phyloP scores from a whole-genome alignment of 2,113 vertebrate species.

The Budorcas taxicolor region DNA sequence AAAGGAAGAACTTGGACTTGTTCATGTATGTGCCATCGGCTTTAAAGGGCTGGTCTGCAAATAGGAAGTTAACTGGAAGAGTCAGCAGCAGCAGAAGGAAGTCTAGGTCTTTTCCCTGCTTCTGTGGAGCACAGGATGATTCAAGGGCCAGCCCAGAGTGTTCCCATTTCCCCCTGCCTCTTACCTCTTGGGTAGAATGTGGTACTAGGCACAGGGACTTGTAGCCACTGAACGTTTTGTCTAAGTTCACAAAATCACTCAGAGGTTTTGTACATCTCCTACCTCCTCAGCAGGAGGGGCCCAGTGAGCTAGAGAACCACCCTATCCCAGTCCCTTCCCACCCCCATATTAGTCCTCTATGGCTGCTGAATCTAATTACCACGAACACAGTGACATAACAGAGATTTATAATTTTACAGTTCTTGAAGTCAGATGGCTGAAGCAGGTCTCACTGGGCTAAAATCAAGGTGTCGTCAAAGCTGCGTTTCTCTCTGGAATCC shows the following conservation, averaged over 20 bases:
- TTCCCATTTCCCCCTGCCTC: not conserved
- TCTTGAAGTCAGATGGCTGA: not conserved
- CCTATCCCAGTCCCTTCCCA: not conserved
- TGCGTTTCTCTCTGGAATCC: not conserved
- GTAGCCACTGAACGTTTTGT: not conserved
- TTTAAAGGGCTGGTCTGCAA: not conserved
- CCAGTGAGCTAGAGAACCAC: not conserved
- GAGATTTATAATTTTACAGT: not conserved
- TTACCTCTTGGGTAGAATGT: not conserved
- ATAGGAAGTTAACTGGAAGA: not conserved
- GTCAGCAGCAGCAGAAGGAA: not conserved
- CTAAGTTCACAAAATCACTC: not conserved
- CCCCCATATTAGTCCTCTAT: not conserved
- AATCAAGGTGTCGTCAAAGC: not conserved
- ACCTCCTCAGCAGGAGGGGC: not conserved
- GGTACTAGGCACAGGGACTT: not conserved
- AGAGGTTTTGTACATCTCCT: not conserved
- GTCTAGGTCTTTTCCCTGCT: not conserved
- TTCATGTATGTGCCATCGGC: not conserved
- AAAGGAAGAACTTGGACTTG: not conserved
- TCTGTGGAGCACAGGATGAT: not conserved
- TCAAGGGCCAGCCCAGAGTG: not conserved
- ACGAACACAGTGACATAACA: not conserved
- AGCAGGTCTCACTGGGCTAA: not conserved
- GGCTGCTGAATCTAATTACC: not conserved